Conservation (phyloP, 2,113 vertebrate species). For the Tringa solitaria region DNA sequence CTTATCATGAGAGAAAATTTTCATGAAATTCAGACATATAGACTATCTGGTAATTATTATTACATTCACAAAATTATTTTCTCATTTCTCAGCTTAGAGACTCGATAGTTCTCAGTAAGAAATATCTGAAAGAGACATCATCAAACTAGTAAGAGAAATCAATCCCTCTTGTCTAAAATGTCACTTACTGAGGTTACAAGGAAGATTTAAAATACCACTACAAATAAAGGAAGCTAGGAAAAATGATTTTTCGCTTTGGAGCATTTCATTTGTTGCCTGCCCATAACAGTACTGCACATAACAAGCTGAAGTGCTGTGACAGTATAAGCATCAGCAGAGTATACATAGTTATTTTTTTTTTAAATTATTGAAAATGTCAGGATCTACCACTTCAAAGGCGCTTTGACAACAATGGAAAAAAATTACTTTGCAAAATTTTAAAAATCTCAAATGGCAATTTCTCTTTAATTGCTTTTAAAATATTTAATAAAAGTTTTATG, state of each 20-base stretch:
- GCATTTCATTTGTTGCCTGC: neutral
- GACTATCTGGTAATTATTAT: neutral
- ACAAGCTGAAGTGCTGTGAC: neutral
- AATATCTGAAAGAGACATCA: neutral
- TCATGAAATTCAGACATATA: neutral
- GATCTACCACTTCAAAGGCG: neutral
- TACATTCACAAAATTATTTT: neutral
- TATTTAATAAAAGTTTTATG: neutral
- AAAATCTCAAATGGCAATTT: neutral
- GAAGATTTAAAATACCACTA: neutral
- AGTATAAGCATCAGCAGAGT: neutral
- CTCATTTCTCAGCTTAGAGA: neutral
- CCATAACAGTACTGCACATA: neutral
- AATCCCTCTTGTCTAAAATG: neutral
- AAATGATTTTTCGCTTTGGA: neutral
- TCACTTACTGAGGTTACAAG: neutral
- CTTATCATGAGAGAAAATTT: neutral
- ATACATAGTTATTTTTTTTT: neutral
- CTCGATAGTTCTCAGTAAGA: neutral
- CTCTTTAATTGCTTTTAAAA: conserved; percentile 7
- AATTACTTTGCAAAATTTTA: neutral
- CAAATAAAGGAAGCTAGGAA: neutral
- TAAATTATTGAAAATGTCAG: neutral
- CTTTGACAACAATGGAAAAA: neutral
- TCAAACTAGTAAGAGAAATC: neutral